Evolutionary conservation across 2,113 vertebrate species (phyloP).

Genomic region (Mus pahari): DNA sequence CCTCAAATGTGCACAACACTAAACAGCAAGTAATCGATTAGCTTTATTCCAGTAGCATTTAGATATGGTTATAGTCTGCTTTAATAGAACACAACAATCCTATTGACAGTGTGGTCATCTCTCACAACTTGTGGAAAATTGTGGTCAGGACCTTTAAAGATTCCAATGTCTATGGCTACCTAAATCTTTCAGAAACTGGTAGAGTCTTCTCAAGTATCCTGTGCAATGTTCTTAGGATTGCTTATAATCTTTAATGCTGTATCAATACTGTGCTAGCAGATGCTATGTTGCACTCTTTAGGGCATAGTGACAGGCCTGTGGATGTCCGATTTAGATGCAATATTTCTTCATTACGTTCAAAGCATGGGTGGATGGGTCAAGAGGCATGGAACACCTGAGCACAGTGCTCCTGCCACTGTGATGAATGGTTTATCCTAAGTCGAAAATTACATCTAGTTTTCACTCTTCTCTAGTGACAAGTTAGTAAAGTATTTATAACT

Average conservation of each 20-base stretch:
- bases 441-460: conserved; percentile 11
- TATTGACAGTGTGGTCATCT: neutral
- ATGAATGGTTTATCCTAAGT: neutral
- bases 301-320: neutral
- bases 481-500: conserved; percentile 4
- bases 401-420: neutral
- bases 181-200: neutral
- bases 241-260: neutral
- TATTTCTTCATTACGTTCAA: neutral
- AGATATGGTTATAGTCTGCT: neutral
- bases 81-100: conserved; percentile 16
- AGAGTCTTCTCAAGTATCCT: neutral
- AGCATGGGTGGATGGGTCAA: neutral
- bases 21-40: neutral
- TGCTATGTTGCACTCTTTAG: no score
- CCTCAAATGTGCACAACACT: neutral
- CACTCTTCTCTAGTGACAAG: neutral
- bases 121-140: neutral
- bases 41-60: neutral
- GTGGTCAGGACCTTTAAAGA: neutral
- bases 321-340: neutral
- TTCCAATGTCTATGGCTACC: neutral
- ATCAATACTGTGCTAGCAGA: neutral
- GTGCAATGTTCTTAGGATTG: neutral
- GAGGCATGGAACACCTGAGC: neutral